Evolutionary conservation across 2,797 vertebrate species (phyloP).

Genomic region (Tamandua tetradactyla): DNA sequence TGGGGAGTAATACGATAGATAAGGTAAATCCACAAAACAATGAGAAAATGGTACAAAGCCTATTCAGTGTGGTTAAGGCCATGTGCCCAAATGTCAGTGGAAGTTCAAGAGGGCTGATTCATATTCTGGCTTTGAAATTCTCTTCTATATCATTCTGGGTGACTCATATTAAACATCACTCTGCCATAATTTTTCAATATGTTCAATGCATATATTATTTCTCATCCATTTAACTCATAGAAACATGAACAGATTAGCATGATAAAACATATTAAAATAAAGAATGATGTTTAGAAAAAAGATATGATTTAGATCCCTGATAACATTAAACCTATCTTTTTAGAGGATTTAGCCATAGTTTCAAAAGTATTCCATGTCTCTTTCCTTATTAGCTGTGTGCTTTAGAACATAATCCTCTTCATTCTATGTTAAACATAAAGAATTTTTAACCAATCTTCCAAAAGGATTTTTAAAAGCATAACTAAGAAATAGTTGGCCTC

Average conservation of each 20-base stretch:
- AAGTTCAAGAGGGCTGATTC: neutral
- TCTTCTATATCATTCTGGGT: neutral
- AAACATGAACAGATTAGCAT: conserved; percentile 36
- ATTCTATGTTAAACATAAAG: conserved; percentile 53
- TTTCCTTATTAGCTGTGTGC: neutral
- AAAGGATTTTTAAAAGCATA: neutral
- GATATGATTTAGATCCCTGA: conserved; percentile 5
- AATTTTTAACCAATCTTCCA: conserved; percentile 51
- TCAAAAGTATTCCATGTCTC: conserved; percentile 24
- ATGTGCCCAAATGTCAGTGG: neutral
- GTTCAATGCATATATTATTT: conserved; percentile 8
- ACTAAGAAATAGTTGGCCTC: neutral
- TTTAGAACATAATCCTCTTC: conserved; percentile 41
- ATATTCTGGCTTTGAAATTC: neutral
- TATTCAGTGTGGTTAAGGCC: neutral
- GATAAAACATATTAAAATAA: conserved; percentile 42
- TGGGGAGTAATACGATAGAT: neutral
- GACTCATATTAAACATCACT: neutral
- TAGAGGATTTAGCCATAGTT: conserved; percentile 17
- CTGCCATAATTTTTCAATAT: neutral
- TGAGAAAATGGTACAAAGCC: neutral
- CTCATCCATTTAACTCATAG: conserved; percentile 18
- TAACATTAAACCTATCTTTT: conserved; percentile 38
- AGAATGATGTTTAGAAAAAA: neutral
- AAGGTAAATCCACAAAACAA: neutral